Base-by-base conservation (phyloP, 1,140 invertebrate genomes). In the Uloborus diversus region DNA sequence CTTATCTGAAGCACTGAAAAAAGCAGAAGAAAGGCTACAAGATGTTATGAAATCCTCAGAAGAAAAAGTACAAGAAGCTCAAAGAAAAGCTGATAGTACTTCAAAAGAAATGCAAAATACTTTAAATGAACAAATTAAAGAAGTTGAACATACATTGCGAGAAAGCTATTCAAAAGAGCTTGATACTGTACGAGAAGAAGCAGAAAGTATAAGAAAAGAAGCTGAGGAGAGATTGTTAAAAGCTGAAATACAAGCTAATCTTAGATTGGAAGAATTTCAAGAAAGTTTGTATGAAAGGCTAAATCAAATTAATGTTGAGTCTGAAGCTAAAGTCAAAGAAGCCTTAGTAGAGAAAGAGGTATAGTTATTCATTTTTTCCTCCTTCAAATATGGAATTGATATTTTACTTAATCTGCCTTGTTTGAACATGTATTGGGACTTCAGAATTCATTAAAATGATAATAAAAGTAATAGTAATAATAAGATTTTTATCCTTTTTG, bases 251-350 rank as follows among this genome's bases (percentile, higher is more conserved):
- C 30, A 79, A 53, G 56, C 76, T 5, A 79, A 69, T 51, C 17
- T 69, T n/a, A 62, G 57, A 37, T 28, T 79, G 25, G 65, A 62
- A 20, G 76, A 79, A 69, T 69, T 69, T 28, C 65, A 79, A 62
- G 64, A 69, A 62, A 69, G 56, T 70, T 49, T 69, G 17, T 69
- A 79, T 51, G 76, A 51, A 35, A 79, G 65, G 23, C n/a, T 79
- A 27, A 69, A 62, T 20, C 30, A 33, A 28, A 30, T 79, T 5
- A 79, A 79, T 62, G 9, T 33, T 20, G 65, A 79, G 62, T 28
- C 73, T 20, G 73, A 78, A 42, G 23, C 11, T 37, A 78, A 78
- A 66, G 23, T 78, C 4, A 37, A 78, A 25, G 73, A 78, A 14
- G 73, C 62, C 3, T 0, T 65, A 9, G 47, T 65, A 37, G 73